Base-by-base conservation (phyloP, 1,140 invertebrate genomes). In the Drosophila bocqueti region DNA sequence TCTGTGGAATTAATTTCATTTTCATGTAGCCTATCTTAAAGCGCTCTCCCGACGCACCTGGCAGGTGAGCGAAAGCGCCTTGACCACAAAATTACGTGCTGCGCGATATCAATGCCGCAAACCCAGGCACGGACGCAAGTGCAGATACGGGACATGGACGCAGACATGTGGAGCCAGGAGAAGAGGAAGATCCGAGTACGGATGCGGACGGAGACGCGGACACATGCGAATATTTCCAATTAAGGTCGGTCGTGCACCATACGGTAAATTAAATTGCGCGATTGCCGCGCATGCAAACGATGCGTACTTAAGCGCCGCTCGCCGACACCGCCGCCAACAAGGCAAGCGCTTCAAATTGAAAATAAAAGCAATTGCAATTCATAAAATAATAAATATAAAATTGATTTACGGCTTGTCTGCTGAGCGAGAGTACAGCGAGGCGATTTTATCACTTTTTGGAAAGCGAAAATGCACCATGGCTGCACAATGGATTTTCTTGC, bases 381-480 rank as follows among this genome's bases (percentile, higher is more conserved):
- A 90, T 90, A 90, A 90, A 90, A 90, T 90, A 90, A 89, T 89
- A 90, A 90, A 90, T 90, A 82, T 80, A 89, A 90, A 90, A 90
- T 85, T 90, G 86, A 90, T 90, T 90, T 90, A 90, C 86, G 81
- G 76, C 81, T 68, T 68, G 78, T 76, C 81, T 60, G 74, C 46
- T 58, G 42, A 65, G 43, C 26, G 74, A n/a, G 49, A 54, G 42
- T 43, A 68, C 38, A 62, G 42, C 2, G 69, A 64, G 40, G 16
- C 11, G 29, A 67, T 46, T 36, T 36, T 42, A 18, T 34, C 38
- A 58, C 40, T 49, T 10, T 10, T 18, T 54, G 46, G 81, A 79
- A 89, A 79, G 85, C 85, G 81, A 90, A 79, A 84, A 84, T 81
- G 68, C 63, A 72, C 40, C 79, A 57, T 66, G 64, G 64, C 76